Evolutionary conservation across 2,888 invertebrate genomes (phyloP), one percentile per base, ranked within the genome.

Genomic region (Aphidoletes aphidimyza): DNA sequence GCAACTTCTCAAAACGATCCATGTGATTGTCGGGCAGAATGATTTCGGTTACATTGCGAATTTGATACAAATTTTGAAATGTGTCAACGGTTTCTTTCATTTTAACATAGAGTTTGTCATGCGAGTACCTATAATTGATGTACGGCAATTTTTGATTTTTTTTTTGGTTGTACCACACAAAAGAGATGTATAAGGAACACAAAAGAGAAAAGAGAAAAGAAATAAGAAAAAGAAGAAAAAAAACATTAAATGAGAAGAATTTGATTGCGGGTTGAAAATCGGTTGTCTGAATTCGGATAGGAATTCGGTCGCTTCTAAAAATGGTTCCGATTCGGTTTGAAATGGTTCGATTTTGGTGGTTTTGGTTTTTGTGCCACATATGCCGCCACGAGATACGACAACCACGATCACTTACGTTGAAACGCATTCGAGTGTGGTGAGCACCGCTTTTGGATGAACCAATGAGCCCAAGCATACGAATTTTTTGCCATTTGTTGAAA

Each of bases 401-500:
- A 59, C 26, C 30, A 5, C 59, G 34, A 26, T 37, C 14, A 69
- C 84, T 81, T 84, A 84, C 84, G 47, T 47, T 36, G 81, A 78
- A 36, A 36, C 81, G 39, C 84, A 84, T 26, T 78, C 42, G 17
- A 84, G 42, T 45, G 84, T 84, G 45, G 84, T 84, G 30, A 84
- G 39, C 11, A 84, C 84, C 26, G 47, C 26, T 36, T 69, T 39
- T 30, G 45, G 84, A 47, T 47, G 47, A 47, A 84, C 81, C 30
- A 84, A 22, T 14, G 84, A 47, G 3, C 84, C 84, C 2, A 84
- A 11, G 36, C 84, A 84, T 9, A 84, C 81, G 14, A 42, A 47
- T 36, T 84, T 81, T n/a, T 37, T 45, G 34, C 34, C 39, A 8
- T 81, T 81, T 22, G 37, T 37, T 30, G 81, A 45, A 45, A 45